Evolutionary conservation across 2,113 vertebrate genomes (phyloP), one percentile per base, ranked within the genome.

Genomic region (Austrofundulus limnaeus): DNA sequence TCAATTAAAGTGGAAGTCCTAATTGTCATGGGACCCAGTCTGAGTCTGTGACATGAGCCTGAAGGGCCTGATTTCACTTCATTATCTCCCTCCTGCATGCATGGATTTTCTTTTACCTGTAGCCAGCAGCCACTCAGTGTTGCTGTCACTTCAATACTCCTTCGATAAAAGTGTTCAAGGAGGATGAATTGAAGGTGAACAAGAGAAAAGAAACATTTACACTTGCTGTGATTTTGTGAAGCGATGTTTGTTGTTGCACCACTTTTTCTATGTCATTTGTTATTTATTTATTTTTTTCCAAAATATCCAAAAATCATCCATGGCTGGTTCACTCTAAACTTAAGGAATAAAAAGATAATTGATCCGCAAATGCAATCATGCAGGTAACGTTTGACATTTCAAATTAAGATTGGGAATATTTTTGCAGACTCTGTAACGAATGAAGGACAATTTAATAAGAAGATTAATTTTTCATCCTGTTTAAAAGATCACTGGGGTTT

Each of bases 1-100:
- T 92, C 88, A 91, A 89, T 92, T 90, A 91, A 88, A 80, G 76
- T 56, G 46, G 67, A 66, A 70, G 72, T 89, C 69, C 74, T 77
- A 82, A 89, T 85, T 81, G 68, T 82, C 81, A 70, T 38, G 80
- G 84, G 85, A 87, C 70, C 60, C 31, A 52, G 48, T 78, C 61
- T 17, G 17, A 76, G 77, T 75, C 63, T 51, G 73, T 75, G 61
- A 37, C 45, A 62, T 34, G 25, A 73, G 75, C 77, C 77, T 83
- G 47, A 20, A 77, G 86, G 85, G 64, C 48, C 61, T 49, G 53
- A 70, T 75, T 83, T 72, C 51, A 74, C 85, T 88, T 86, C 76
- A 88, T 87, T 85, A 83, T 82, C 85, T 77, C 61, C 68, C 61
- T 70, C 48, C 66, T 76, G 64, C 83, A 77, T 74, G 72, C 80